Evolutionary conservation across 2,113 vertebrate genomes (phyloP).

Genomic region (Ophiodon elongatus): DNA sequence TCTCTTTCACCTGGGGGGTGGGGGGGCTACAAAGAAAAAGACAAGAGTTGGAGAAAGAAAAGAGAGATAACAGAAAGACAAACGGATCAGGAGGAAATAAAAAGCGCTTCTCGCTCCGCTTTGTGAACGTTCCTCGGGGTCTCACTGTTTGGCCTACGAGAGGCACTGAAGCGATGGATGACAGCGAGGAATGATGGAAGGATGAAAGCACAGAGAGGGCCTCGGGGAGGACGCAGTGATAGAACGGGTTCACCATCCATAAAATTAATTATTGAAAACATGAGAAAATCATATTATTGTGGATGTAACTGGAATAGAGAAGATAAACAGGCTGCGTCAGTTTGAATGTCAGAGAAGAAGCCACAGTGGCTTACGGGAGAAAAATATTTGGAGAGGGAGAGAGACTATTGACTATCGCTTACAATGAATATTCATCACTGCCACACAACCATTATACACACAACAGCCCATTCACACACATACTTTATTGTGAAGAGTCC

Average conservation of each 20-base stretch:
- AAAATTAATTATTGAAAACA: conserved; percentile 82
- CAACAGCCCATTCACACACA: conserved; percentile 4
- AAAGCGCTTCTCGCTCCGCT: conserved; percentile 32
- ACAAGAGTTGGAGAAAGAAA: conserved; percentile 11
- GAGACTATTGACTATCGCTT: conserved; percentile 53
- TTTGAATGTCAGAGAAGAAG: conserved; percentile 64
- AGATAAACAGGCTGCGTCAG: conserved; percentile 67
- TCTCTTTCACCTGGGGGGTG: conserved; percentile 53
- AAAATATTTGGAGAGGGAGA: conserved; percentile 51
- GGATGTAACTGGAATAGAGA: conserved; percentile 67
- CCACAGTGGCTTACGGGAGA: conserved; percentile 34
- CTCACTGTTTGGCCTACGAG: conserved; percentile 57
- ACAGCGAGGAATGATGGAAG: conserved; percentile 67
- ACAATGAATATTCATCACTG: conserved; percentile 66
- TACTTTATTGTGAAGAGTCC: conserved; percentile 33
- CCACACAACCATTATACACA: conserved; percentile 33
- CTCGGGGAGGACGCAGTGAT: conserved; percentile 58
- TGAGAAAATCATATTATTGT: conserved; percentile 70
- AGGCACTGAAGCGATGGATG: conserved; percentile 52
- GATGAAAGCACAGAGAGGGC: conserved; percentile 60
- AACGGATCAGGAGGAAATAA: conserved; percentile 61
- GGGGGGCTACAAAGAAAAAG: conserved; percentile 36
- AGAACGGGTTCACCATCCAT: conserved; percentile 66
- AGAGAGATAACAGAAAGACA: conserved; percentile 27
- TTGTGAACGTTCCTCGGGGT: conserved; percentile 52